Conservation (phyloP, 2,888 invertebrate genomes). For the Sminthurinus aureus region DNA sequence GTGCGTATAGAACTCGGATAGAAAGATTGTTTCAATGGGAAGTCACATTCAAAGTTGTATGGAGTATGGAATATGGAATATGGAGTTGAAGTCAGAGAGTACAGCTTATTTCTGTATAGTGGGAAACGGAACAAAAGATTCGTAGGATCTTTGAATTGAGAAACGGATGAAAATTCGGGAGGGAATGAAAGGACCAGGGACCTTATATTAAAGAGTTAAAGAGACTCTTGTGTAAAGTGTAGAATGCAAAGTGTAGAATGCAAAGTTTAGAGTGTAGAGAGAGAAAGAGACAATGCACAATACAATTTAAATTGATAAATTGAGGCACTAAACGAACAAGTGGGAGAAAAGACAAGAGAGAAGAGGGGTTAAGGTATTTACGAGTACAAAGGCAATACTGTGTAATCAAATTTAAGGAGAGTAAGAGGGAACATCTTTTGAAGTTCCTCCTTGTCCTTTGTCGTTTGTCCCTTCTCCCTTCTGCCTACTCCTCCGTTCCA, state of each 20-base stretch:
- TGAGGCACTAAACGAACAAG: constrained; percentile 17
- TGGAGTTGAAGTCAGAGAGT: too few relatives aligned
- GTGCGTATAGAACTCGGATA: not conserved
- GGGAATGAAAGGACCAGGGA: constrained; percentile 3
- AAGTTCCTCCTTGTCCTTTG: constrained; percentile 11
- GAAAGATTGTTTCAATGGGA: too few relatives aligned
- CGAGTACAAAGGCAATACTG: constrained; percentile 29
- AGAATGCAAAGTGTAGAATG: too few relatives aligned
- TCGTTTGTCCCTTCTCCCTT: not conserved
- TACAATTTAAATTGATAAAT: constrained; percentile 41
- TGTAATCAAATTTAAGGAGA: constrained; percentile 34
- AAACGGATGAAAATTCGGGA: not conserved
- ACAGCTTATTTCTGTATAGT: not conserved
- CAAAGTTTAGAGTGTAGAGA: not conserved
- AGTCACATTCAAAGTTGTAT: not conserved
- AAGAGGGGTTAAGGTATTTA: constrained; percentile 31
- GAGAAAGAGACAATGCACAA: constrained; percentile 18
- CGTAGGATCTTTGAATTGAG: not conserved
- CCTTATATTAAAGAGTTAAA: constrained; percentile 29
- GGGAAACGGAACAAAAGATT: constrained; percentile 16
- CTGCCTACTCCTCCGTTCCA: not conserved
- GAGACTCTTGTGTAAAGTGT: not conserved
- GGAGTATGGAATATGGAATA: not conserved
- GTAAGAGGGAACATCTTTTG: constrained; percentile 15
- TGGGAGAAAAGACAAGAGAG: not conserved